Conservation (phyloP, 2,888 invertebrate genomes). For the Neoaliturus tenellus region DNA sequence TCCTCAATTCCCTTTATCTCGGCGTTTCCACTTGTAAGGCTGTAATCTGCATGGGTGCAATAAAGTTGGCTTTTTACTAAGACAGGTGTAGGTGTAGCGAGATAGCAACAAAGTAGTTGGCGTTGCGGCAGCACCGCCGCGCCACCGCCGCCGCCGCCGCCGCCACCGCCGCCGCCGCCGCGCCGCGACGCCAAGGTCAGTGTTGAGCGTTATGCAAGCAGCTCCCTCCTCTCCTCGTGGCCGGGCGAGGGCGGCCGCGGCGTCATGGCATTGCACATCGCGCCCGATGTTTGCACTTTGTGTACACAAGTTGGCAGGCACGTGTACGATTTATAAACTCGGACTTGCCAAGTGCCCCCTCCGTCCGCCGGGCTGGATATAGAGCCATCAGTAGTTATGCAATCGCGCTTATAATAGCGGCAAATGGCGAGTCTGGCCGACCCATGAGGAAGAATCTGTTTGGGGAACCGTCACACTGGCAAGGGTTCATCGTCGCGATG, state of each 20-base stretch:
- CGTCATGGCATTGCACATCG: constrained; percentile 8
- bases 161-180: neutral
- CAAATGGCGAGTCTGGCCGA: neutral
- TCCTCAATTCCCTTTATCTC: neutral
- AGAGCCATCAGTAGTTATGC: neutral
- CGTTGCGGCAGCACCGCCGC: no score
- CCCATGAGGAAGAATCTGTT: no score
- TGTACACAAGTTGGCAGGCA: constrained; percentile 35
- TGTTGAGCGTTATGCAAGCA: neutral
- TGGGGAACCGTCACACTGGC: no score
- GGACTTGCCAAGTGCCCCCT: neutral
- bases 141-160: neutral
- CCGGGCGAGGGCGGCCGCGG: neutral
- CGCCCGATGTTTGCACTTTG: constrained; percentile 19
- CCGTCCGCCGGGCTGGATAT: neutral
- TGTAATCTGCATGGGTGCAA: neutral
- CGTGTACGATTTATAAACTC: constrained; percentile 3
- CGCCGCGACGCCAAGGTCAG: neutral
- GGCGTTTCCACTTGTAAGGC: neutral
- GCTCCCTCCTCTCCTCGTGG: neutral
- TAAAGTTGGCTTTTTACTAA: neutral
- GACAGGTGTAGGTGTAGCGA: neutral
- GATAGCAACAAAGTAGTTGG: constrained; percentile 15
- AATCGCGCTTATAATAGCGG: neutral
- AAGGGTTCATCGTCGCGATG: no score